These are phyloP conservation scores for Dunckerocampus dactyliophorus DNA, from an alignment of 2,113 vertebrate genomes.

Conservation along the genomic window DNA sequence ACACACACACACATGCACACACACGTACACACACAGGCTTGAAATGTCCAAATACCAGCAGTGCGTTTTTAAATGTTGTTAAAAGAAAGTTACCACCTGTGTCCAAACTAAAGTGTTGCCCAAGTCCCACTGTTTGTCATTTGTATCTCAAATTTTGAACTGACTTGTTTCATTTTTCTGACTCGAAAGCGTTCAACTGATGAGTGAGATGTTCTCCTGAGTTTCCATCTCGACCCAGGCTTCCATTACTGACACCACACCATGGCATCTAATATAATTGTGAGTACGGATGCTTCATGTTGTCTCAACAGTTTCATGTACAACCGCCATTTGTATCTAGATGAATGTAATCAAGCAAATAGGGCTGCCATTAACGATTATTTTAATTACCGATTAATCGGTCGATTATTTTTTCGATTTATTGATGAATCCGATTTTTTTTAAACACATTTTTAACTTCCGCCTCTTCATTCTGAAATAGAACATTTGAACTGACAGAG, in stretches of 20 bases:
- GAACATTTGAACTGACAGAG: too few species aligned
- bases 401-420: too few species aligned
- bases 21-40: not conserved
- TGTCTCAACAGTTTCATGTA: not conserved
- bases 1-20: too few species aligned
- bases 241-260: conserved; percentile 11
- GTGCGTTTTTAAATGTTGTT: not conserved
- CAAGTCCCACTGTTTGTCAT: not conserved
- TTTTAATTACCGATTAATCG: too few species aligned
- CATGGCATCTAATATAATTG: conserved; percentile 90
- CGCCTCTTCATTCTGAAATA: too few species aligned
- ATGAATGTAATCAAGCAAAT: not conserved
- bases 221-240: conserved; percentile 8
- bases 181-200: conserved; percentile 24
- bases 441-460: too few species aligned
- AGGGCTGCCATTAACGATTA: too few species aligned
- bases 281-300: conserved; percentile 67
- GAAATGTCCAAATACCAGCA: not conserved
- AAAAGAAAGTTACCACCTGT: not conserved
- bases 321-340: not conserved
- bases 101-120: not conserved
- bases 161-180: conserved; percentile 25
- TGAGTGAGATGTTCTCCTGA: conserved; percentile 45
- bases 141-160: not conserved
- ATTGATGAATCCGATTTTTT: too few species aligned